Evolutionary conservation across 2,797 vertebrate species (phyloP).

Genomic region (Macropus fuliginosus): DNA sequence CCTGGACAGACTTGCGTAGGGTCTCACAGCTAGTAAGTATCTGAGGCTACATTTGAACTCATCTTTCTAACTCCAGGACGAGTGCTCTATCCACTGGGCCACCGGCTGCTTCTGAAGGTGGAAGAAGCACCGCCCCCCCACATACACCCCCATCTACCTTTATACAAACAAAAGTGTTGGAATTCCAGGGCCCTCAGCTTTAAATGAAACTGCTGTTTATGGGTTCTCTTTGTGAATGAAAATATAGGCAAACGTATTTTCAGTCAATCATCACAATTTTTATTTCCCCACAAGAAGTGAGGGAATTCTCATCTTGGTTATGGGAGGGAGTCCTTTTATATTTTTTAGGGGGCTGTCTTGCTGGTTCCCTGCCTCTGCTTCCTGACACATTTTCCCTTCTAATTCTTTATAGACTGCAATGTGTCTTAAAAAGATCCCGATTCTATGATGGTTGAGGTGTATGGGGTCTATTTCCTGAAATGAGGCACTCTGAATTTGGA

Average conservation of each 20-base stretch:
- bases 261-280: slow-evolving; percentile 18
- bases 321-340: slow-evolving; percentile 11
- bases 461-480: not conserved
- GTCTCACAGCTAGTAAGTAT: no score
- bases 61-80: not conserved
- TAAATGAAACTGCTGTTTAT: not conserved
- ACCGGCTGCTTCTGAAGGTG: not conserved
- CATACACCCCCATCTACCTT: not conserved
- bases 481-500: not conserved
- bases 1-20: not conserved
- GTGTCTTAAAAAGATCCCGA: slow-evolving; percentile 37
- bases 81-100: not conserved
- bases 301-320: slow-evolving; percentile 22
- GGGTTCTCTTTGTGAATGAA: not conserved
- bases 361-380: slow-evolving; percentile 16
- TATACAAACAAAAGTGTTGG: not conserved
- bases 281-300: slow-evolving; percentile 46
- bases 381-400: slow-evolving; percentile 1
- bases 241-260: slow-evolving; percentile 36
- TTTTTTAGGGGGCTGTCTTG: slow-evolving; percentile 37
- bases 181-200: not conserved
- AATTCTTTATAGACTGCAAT: slow-evolving; percentile 15
- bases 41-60: not conserved
- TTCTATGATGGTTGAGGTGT: slow-evolving; percentile 21
- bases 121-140: not conserved